These are phyloP conservation scores for Leucosticte australis DNA, from an alignment of 2,113 vertebrate genomes.

Conservation along the genomic window DNA sequence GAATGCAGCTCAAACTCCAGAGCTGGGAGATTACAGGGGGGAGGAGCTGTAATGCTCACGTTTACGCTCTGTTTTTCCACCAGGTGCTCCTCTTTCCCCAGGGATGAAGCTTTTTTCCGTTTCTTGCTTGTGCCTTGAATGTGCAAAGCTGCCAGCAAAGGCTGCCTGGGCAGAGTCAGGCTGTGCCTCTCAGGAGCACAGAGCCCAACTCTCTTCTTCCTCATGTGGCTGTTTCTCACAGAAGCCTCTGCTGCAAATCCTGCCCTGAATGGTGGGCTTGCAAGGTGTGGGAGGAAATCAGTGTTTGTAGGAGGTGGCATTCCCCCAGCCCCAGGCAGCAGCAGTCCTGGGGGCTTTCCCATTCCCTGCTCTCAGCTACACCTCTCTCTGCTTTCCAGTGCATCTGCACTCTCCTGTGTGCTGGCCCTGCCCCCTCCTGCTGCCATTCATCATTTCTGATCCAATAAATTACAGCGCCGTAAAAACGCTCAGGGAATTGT, in stretches of 20 bases:
- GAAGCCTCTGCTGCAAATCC: background rate
- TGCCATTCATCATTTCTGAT: slow-evolving; percentile 56
- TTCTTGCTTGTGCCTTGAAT: background rate
- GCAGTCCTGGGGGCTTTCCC: background rate
- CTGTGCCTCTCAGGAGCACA: background rate
- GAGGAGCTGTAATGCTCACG: background rate
- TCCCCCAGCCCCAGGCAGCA: background rate
- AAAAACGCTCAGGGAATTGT: slow-evolving; percentile 62
- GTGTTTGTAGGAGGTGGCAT: background rate
- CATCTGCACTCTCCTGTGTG: background rate
- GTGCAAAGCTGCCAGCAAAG: background rate
- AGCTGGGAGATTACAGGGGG: background rate
- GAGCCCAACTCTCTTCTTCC: background rate
- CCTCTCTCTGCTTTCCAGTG: background rate
- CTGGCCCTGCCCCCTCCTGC: background rate
- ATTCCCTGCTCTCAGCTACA: background rate
- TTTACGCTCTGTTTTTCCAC: slow-evolving; percentile 14
- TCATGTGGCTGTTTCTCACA: background rate
- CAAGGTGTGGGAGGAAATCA: background rate
- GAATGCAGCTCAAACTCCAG: background rate
- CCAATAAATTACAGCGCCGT: slow-evolving; percentile 36
- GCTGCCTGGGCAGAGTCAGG: background rate
- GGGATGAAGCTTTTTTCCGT: background rate
- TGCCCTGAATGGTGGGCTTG: background rate
- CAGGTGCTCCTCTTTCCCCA: slow-evolving; percentile 54